A percentile compares a stretch with the other conserved stretches of the same genome.
phyloP scores from a whole-genome alignment of 2,888 invertebrate genomes.

The Diarsia brunnea region DNA sequence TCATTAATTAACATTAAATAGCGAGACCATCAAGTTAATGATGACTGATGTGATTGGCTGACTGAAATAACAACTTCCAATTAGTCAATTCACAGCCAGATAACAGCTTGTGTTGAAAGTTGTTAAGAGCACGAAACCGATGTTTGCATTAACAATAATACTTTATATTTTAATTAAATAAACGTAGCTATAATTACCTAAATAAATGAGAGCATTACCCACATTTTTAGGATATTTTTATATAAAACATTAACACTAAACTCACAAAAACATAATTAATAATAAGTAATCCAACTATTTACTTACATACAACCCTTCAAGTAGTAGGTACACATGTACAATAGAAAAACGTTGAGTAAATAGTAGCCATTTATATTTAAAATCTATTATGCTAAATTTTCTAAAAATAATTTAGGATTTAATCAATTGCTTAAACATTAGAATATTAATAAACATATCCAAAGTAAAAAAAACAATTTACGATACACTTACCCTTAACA shows the following conservation, averaged over 20 bases:
- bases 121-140: neutral
- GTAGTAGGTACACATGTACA: conserved; percentile 35
- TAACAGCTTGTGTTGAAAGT: neutral
- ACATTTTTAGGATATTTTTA: conserved; percentile 1
- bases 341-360: conserved; percentile 13
- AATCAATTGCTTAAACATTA: conserved; percentile 11
- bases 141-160: conserved; percentile 49
- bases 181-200: conserved; percentile 15
- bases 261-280: conserved; percentile 28
- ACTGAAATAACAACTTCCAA: neutral
- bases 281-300: conserved; percentile 32
- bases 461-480: conserved; percentile 30
- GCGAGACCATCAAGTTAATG: neutral
- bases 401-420: conserved; percentile 15
- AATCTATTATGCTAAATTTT: conserved; percentile 9
- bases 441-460: conserved; percentile 29
- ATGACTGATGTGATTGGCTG: conserved; percentile 5
- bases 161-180: conserved; percentile 42
- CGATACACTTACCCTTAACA: conserved; percentile 19
- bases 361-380: conserved; percentile 13
- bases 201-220: conserved; percentile 17
- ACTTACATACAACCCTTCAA: conserved; percentile 48
- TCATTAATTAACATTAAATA: neutral
- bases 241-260: conserved; percentile 20
- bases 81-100: neutral